Evolutionary conservation across 2,888 invertebrate species (phyloP).

Genomic region (Eumacrocentrus americanus): DNA sequence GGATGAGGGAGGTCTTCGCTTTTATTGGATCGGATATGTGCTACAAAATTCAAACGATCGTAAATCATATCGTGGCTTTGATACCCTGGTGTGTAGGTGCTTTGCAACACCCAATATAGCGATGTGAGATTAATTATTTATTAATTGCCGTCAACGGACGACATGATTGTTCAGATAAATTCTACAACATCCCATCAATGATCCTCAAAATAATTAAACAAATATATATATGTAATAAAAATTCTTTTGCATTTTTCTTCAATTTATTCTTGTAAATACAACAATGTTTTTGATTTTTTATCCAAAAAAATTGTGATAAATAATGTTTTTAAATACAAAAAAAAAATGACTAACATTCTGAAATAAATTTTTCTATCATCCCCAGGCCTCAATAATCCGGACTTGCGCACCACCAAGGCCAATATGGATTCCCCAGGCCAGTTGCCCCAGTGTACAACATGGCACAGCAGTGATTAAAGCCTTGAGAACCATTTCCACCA

Average conservation of each 20-base stretch:
- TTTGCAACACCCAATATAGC: background rate
- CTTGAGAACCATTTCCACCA: background rate
- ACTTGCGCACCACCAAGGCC: background rate
- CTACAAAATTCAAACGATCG: conserved; percentile 12
- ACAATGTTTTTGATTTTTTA: too few species aligned
- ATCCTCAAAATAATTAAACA: too few species aligned
- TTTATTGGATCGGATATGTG: conserved; percentile 33
- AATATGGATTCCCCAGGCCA: background rate
- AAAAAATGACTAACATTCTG: background rate
- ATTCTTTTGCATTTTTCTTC: too few species aligned
- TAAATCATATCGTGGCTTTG: conserved; percentile 2
- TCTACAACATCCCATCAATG: background rate
- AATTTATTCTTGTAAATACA: too few species aligned
- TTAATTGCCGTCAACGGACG: conserved; percentile 19
- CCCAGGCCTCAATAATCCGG: background rate
- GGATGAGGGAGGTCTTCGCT: conserved; percentile 14
- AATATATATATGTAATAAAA: too few species aligned
- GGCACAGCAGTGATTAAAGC: background rate
- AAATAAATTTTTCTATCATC: too few species aligned
- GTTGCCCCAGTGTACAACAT: background rate
- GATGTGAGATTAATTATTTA: conserved; percentile 16
- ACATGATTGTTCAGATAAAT: conserved; percentile 4
- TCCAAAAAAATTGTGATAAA: too few species aligned
- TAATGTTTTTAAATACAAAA: background rate
- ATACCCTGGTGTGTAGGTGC: background rate